These are phyloP conservation scores for Platanista minor DNA, from an alignment of 2,113 vertebrate genomes.

Conservation along the genomic window DNA sequence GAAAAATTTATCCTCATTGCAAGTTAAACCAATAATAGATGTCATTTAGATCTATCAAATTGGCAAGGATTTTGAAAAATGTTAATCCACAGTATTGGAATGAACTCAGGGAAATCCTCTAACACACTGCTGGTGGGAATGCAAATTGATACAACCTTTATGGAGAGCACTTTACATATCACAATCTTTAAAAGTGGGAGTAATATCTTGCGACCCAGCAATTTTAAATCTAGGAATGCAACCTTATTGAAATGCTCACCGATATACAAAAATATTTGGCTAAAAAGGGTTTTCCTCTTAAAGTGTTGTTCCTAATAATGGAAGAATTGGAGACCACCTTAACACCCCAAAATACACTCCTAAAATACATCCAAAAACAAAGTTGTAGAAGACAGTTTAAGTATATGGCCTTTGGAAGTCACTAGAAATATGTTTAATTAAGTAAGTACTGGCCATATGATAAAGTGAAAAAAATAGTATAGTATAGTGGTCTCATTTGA, in stretches of 20 bases:
- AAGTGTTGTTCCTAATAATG: neutral
- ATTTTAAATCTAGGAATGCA: neutral
- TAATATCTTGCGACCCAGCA: neutral
- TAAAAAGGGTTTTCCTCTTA: neutral
- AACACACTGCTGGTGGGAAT: neutral
- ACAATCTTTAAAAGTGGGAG: neutral
- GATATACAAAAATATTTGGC: neutral
- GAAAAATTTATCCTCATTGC: neutral
- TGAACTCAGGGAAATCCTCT: neutral
- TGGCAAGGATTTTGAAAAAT: constrained; percentile 2
- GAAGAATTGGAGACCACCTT: neutral
- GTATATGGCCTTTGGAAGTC: neutral
- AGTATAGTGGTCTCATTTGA: neutral
- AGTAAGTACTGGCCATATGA: neutral
- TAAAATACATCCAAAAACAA: neutral
- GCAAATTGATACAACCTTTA: neutral
- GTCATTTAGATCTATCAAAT: neutral
- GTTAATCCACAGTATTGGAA: neutral
- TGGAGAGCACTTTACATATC: neutral
- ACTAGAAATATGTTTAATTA: neutral
- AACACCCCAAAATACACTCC: neutral
- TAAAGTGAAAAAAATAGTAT: neutral
- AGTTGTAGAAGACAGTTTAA: neutral
- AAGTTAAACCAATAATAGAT: neutral
- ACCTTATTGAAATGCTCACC: neutral